Conservation (phyloP, 2,113 vertebrate species). For the Cottus gobio region DNA sequence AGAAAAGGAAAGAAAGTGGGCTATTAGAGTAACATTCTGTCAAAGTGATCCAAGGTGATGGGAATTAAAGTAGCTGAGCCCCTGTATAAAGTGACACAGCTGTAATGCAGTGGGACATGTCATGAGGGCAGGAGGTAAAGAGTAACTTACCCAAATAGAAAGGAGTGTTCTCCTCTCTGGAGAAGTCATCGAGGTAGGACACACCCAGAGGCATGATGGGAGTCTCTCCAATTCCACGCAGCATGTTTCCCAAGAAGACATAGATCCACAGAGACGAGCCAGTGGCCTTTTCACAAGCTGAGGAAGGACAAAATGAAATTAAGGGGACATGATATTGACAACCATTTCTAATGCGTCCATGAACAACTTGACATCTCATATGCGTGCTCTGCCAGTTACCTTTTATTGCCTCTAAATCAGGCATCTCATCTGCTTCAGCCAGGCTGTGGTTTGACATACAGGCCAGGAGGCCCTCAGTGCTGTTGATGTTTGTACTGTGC, state of each 20-base stretch:
- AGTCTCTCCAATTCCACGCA: slow-evolving; percentile 95
- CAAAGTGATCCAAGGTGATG: background rate
- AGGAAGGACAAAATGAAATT: background rate
- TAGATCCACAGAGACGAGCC: slow-evolving; percentile 92
- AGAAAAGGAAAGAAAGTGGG: background rate
- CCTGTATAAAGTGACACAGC: background rate
- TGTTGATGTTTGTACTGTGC: slow-evolving; percentile 62
- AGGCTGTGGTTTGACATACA: slow-evolving; percentile 72
- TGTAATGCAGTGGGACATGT: background rate
- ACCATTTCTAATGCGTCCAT: background rate
- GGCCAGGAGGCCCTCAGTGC: slow-evolving; percentile 67
- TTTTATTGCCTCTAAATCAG: slow-evolving; percentile 39
- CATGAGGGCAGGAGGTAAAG: background rate
- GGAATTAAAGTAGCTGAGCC: background rate
- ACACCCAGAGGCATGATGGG: slow-evolving; percentile 94
- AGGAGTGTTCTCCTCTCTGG: slow-evolving; percentile 89
- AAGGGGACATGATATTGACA: too few species aligned
- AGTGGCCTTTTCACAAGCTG: slow-evolving; percentile 88
- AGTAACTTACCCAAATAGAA: slow-evolving; percentile 90
- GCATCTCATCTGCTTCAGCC: background rate
- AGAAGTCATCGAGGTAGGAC: slow-evolving; percentile 94
- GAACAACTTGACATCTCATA: background rate
- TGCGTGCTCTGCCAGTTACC: slow-evolving; percentile 48
- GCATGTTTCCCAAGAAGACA: slow-evolving; percentile 92
- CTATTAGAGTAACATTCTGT: background rate